These are phyloP conservation scores for Hemicrepidius hirtus DNA, from an alignment of 2,888 invertebrate species.

Conservation along the genomic window DNA sequence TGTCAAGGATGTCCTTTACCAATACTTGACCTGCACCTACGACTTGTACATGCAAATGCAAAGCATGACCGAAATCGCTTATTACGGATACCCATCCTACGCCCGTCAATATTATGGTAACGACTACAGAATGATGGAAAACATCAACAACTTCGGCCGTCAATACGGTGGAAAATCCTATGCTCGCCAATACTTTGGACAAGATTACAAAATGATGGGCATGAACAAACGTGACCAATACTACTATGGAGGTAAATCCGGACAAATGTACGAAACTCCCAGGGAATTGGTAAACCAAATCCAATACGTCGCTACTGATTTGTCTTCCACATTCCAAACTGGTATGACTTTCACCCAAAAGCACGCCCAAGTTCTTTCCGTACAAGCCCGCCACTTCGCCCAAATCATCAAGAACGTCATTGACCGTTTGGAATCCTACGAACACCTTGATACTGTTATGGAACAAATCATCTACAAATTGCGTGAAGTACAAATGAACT, in stretches of 20 bases:
- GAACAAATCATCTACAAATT: conserved; percentile 14
- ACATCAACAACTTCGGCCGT: too few species aligned
- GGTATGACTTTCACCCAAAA: conserved; percentile 1
- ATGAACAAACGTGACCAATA: too few species aligned
- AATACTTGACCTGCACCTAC: conserved; percentile 26
- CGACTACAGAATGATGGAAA: too few species aligned
- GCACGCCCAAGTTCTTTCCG: conserved; percentile 2
- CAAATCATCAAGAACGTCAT: conserved; percentile 28
- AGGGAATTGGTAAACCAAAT: conserved; percentile 37
- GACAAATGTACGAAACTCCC: conserved; percentile 27
- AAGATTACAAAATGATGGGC: too few species aligned
- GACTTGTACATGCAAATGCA: conserved; percentile 32
- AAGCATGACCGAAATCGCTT: conserved; percentile 26
- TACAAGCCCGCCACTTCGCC: conserved; percentile 28
- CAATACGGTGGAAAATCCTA: too few species aligned
- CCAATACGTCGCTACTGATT: conserved; percentile 25
- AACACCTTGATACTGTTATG: neutral
- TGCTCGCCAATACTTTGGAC: too few species aligned
- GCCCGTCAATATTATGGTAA: too few species aligned
- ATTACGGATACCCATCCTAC: neutral
- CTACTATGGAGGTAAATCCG: too few species aligned
- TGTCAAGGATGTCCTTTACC: conserved; percentile 24
- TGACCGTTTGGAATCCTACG: neutral
- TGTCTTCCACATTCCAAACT: conserved; percentile 21
- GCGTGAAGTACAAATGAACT: neutral